A percentile compares a stretch with the other conserved stretches of the same genome.
Evolutionary conservation across 2,888 invertebrate genomes (phyloP).

Genomic region (Limnephilus lunatus): DNA sequence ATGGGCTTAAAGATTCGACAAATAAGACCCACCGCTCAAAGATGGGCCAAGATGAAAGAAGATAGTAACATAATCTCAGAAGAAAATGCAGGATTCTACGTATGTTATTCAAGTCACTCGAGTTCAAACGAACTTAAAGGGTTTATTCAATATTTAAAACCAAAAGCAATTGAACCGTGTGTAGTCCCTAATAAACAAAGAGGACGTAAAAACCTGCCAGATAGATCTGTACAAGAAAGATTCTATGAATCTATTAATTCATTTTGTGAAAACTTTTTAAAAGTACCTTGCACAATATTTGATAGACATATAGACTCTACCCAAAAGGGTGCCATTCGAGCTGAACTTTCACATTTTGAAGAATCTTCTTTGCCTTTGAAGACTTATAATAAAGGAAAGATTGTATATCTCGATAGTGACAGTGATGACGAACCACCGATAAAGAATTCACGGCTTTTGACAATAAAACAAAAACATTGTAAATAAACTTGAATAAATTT

Average conservation of each 20-base stretch:
- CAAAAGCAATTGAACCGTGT: slow-evolving; percentile 70
- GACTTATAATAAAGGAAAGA: neutral
- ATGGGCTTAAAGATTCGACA: slow-evolving; percentile 70
- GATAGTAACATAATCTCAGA: slow-evolving; percentile 68
- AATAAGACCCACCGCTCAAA: slow-evolving; percentile 81
- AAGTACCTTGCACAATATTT: slow-evolving; percentile 30
- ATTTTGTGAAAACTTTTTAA: slow-evolving; percentile 54
- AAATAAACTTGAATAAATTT: neutral
- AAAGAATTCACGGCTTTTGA: neutral
- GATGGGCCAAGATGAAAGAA: slow-evolving; percentile 76
- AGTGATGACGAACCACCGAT: neutral
- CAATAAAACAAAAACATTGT: neutral
- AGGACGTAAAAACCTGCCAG: neutral
- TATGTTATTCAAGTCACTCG: slow-evolving; percentile 87
- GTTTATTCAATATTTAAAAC: slow-evolving; percentile 82
- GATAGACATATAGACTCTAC: neutral
- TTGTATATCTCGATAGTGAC: neutral
- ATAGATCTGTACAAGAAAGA: neutral
- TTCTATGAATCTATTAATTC: slow-evolving; percentile 55
- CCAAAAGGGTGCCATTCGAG: neutral
- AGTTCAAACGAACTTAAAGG: slow-evolving; percentile 83
- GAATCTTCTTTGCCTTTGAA: too few species aligned
- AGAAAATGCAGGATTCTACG: slow-evolving; percentile 67
- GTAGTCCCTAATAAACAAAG: slow-evolving; percentile 49
- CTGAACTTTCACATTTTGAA: too few species aligned